Conservation (phyloP, 2,113 vertebrate species). For the Rutilus rutilus region DNA sequence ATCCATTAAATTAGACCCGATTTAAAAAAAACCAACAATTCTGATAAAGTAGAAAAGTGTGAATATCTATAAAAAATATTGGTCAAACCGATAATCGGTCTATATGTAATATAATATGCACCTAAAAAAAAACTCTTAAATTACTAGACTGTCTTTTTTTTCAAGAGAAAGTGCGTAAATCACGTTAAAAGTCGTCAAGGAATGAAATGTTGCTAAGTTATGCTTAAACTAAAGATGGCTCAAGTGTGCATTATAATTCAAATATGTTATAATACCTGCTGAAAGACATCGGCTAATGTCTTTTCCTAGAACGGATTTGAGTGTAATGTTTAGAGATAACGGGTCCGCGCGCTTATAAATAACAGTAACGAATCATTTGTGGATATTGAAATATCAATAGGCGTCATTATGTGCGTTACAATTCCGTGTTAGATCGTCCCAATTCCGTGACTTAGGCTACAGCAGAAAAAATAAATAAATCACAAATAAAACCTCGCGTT, state of each 20-base stretch:
- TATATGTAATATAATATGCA: background rate
- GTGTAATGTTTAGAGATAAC: constrained; percentile 11
- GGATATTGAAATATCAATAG: background rate
- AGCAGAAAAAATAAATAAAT: no score
- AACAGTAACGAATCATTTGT: background rate
- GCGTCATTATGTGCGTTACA: background rate
- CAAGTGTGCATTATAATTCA: background rate
- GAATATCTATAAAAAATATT: background rate
- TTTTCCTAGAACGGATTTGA: background rate
- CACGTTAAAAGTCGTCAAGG: background rate
- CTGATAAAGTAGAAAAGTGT: background rate
- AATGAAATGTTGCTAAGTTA: background rate
- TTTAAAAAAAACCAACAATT: background rate
- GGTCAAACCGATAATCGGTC: no score
- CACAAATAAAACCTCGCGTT: background rate
- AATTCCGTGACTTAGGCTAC: background rate
- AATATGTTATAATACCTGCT: background rate
- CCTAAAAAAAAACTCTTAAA: background rate
- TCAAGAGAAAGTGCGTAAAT: background rate
- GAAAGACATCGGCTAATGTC: background rate
- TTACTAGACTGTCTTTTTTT: background rate
- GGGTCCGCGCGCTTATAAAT: constrained; percentile 13
- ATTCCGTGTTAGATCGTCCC: background rate
- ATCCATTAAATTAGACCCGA: background rate
- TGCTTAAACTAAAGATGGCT: background rate